Evolutionary conservation across 2,888 invertebrate genomes (phyloP), one percentile per base, ranked within the genome.

Genomic region (Caenorhabditis uteleia): DNA sequence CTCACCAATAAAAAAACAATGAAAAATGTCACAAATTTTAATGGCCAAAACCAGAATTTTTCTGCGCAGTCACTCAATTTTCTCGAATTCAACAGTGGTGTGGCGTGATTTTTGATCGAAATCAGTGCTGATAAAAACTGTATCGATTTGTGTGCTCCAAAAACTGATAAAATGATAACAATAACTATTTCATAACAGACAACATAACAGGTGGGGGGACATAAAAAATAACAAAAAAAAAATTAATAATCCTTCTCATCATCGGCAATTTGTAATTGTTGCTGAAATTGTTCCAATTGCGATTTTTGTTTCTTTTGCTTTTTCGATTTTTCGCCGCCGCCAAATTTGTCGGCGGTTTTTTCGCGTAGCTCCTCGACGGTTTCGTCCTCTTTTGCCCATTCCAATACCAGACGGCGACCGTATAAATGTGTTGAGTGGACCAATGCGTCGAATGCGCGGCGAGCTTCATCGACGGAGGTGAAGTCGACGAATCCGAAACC

Each of bases 401-500:
- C 95, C 60, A 98, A 86, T 0, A 94, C 95, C 77, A 99, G 86
- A 53, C 95, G 88, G 71, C 97, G 88, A 1, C 97, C 97, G 85
- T 93, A 97, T 16, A 99, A 90, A 88, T 99, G 98, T 51, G 97
- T 97, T 79, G 95, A 95, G 84, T 92, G 92, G 76, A 91, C 69
- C 10, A 82, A 68, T 12, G 77, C 43, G 68, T 93, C 91, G 85
- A 95, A 94, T 0, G 97, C 97, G 83, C 89, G 88, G 90, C 93
- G 93, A 1, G 98, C 95, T 85, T 95, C 93, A 69, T 90, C 89
- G 1, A 50, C 51, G 6, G 67, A 67, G 14, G 89, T 86, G 85
- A 89, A 98, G 84, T 99, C 97, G 4, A 98, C 90, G 84, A 99
- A 98, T 7, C 91, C 94, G 85, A 98, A 98, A 50, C 98, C 98